phyloP scores from a whole-genome alignment of 2,888 invertebrate genomes.

The Ectropis crepuscularia region DNA sequence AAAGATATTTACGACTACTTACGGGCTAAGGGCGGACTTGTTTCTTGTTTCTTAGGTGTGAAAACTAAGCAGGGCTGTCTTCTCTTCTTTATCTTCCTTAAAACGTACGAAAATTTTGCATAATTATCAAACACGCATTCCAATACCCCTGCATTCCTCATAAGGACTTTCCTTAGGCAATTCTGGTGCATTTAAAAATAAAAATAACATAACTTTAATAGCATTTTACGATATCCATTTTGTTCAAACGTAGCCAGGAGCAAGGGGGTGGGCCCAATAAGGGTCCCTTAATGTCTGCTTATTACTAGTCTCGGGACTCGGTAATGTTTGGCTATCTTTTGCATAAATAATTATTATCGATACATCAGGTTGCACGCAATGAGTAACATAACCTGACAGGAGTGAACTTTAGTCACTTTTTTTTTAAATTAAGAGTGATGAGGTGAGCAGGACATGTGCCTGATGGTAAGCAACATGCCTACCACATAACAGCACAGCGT shows the following conservation, averaged over 20 bases:
- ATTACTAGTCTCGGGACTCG: conserved; percentile 42
- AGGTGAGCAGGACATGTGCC: too few relatives aligned
- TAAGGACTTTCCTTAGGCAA: conserved; percentile 59
- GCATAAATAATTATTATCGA: conserved; percentile 1
- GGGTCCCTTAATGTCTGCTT: conserved; percentile 50
- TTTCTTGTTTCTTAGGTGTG: too few relatives aligned
- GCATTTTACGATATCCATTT: conserved; percentile 47
- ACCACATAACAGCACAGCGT: too few relatives aligned
- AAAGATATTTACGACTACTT: neutral
- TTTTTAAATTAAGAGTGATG: too few relatives aligned
- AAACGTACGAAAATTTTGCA: too few relatives aligned
- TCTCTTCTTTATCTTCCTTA: too few relatives aligned
- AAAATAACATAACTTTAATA: conserved; percentile 52
- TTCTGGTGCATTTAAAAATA: conserved; percentile 48
- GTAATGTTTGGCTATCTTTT: conserved; percentile 17
- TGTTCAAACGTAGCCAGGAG: conserved; percentile 52
- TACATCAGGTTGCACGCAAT: neutral
- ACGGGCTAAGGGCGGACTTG: neutral
- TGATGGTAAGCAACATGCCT: too few relatives aligned
- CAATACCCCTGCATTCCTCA: conserved; percentile 24
- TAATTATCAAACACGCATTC: too few relatives aligned
- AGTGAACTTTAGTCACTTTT: neutral
- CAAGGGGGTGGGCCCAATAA: conserved; percentile 48
- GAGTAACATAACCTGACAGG: too few relatives aligned
- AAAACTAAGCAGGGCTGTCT: too few relatives aligned